These are phyloP conservation scores for Carabus problematicus DNA, from an alignment of 2,888 invertebrate genomes.

Conservation along the genomic window DNA sequence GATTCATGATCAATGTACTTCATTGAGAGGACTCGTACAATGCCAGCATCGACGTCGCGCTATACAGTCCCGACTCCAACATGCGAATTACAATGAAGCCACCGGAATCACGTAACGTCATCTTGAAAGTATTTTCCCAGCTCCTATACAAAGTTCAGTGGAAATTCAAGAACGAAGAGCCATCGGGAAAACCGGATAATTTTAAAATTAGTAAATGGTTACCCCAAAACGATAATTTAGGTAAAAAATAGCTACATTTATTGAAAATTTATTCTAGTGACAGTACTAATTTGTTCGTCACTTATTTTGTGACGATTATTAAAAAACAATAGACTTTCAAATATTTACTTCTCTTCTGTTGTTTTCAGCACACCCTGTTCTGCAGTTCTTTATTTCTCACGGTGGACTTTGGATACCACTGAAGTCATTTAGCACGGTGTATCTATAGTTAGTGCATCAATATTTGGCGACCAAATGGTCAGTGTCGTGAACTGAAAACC, in stretches of 20 bases:
- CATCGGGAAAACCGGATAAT: conserved; percentile 55
- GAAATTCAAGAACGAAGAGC: conserved; percentile 61
- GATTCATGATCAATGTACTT: too few species aligned
- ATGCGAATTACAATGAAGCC: background rate
- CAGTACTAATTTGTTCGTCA: background rate
- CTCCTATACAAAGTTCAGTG: conserved; percentile 57
- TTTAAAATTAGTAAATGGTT: conserved; percentile 58
- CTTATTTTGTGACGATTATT: background rate
- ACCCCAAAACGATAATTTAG: conserved; percentile 55
- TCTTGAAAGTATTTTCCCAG: background rate
- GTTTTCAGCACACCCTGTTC: conserved; percentile 46
- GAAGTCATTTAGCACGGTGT: conserved; percentile 6
- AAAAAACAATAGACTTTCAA: background rate
- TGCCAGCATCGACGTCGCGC: background rate
- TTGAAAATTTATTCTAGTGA: background rate
- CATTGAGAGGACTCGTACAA: background rate
- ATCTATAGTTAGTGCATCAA: background rate
- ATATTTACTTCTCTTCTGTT: background rate
- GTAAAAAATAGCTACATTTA: conserved; percentile 1
- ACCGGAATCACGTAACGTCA: background rate
- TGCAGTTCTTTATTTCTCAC: conserved; percentile 6
- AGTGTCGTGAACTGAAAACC: background rate
- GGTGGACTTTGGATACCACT: conserved; percentile 13
- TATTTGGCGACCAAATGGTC: conserved; percentile 8
- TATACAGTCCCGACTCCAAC: background rate